Evolutionary conservation across 2,113 vertebrate species (phyloP), one percentile per base, ranked within the genome.

Genomic region (Lichenostomus cassidix): DNA sequence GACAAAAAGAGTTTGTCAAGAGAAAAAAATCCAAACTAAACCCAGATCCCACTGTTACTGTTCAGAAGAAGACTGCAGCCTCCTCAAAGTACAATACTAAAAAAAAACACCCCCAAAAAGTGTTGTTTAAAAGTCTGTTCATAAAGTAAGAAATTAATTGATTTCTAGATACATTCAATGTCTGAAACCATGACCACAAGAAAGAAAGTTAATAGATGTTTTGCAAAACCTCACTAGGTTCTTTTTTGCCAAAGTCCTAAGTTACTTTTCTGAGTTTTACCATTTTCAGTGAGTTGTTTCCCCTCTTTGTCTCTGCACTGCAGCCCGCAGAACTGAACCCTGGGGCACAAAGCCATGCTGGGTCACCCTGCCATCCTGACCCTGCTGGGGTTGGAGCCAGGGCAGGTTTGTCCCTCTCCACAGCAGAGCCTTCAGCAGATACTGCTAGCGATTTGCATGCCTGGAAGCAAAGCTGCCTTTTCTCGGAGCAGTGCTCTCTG

Each of bases 341-440:
- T 2, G 5, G 44, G 14, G 15, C 24, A 42, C 27, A 23, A 9
- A 9, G 22, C 8, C 47, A 10, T 68, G 60, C 29, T 3, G 1
- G 28, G 23, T 24, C 49, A 21, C 1, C 3, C 41, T 78, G 28
- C 25, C 37, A 58, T 39, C 39, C 11, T 29, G 15, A 47, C 19
- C 22, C 49, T 73, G 46, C 1, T 0, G 1, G 15, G 15, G 2
- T 2, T 50, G 24, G 62, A 75, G 29, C 33, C 28, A 1, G 18
- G 4, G 5, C 1, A 77, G 7, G 17, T 29, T 87, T 15, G 2
- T 35, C n/a, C 69, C 39, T 24, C 22, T 75, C 19, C 33, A 8
- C 0, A 81, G 2, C 46, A 62, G 31, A 35, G 5, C 35, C 15
- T 80, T 27, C 39, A 63, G 39, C 47, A 63, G 16, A 8, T n/a